A percentile compares a stretch with the other conserved stretches of the same genome.
Conservation (phyloP, 2,797 vertebrate species). For the Cossypha caffra region DNA sequence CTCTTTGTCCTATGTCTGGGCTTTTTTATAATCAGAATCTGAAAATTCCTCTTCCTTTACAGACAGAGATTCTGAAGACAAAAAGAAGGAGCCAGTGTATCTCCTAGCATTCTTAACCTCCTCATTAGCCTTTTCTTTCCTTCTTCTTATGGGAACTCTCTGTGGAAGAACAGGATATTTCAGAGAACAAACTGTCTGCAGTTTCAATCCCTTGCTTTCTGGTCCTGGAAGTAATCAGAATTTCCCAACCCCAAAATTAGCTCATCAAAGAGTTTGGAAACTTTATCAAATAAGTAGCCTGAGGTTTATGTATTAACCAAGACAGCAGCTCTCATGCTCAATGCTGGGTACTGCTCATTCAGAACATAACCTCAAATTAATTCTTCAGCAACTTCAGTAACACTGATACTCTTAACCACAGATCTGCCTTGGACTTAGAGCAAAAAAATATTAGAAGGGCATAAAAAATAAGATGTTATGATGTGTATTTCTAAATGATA, state of each 20-base stretch:
- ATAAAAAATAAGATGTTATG: background rate
- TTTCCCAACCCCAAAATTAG: background rate
- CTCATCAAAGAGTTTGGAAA: background rate
- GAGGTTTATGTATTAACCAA: background rate
- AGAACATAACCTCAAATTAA: background rate
- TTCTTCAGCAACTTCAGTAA: background rate
- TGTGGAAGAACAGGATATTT: conserved; percentile 61
- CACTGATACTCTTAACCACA: background rate
- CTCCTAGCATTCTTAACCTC: conserved; percentile 59
- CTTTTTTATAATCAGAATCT: background rate
- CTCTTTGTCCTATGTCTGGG: background rate
- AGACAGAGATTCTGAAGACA: conserved; percentile 50
- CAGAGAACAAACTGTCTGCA: conserved; percentile 21
- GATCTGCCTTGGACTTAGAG: background rate
- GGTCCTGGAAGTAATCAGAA: background rate
- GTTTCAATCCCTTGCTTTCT: conserved; percentile 3
- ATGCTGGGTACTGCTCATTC: background rate
- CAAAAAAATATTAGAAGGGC: background rate
- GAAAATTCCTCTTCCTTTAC: conserved; percentile 50
- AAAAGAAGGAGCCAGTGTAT: conserved; percentile 46
- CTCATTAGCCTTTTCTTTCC: conserved; percentile 50
- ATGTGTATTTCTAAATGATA: background rate
- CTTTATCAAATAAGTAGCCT: background rate
- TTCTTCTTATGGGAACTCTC: conserved; percentile 53
- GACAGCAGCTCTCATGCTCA: background rate